Conservation (phyloP, 2,797 vertebrate genomes). For the Rhincodon typus region DNA sequence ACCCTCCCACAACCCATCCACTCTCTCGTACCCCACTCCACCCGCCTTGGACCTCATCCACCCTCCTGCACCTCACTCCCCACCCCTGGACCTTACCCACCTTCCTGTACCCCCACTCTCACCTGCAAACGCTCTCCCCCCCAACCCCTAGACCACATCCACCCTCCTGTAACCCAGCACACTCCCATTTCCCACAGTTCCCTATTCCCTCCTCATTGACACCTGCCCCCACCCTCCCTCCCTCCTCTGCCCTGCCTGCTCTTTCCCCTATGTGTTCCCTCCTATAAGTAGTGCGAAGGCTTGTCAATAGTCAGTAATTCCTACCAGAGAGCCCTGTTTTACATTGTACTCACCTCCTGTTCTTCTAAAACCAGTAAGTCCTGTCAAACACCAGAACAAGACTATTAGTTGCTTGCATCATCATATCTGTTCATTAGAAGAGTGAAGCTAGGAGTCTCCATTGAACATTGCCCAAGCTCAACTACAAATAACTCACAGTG, state of each 20-base stretch:
- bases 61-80: neutral
- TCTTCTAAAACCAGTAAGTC: constrained; percentile 96
- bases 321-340: neutral
- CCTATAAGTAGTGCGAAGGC: neutral
- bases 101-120: neutral
- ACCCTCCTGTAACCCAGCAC: neutral
- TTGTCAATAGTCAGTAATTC: constrained; percentile 35
- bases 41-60: neutral
- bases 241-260: neutral
- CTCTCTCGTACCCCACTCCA: neutral
- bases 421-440: neutral
- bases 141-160: too few relatives aligned
- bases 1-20: too few relatives aligned
- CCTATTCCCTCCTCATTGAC: too few relatives aligned
- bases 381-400: constrained; percentile 56
- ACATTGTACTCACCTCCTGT: constrained; percentile 74
- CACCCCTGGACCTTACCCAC: neutral
- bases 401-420: neutral
- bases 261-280: neutral
- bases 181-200: neutral
- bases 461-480: neutral
- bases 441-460: neutral
- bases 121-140: too few relatives aligned
- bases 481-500: neutral
- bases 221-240: neutral